phyloP scores from a whole-genome alignment of 2,113 vertebrate genomes.

The Polypterus bichir region DNA sequence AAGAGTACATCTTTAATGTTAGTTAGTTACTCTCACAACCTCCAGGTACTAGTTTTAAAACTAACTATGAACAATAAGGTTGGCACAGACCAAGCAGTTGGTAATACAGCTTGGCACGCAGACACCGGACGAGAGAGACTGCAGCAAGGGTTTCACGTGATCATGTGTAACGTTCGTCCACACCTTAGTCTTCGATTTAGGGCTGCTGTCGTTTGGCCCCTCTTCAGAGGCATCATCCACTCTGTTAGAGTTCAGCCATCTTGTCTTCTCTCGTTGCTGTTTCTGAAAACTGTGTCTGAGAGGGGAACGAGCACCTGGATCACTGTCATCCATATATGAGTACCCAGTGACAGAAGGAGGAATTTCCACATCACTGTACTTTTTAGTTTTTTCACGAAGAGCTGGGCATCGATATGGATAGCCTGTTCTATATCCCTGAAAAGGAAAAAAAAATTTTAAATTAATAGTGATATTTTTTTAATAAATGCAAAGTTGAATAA shows the following conservation, averaged over 20 bases:
- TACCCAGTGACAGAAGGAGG: conserved; percentile 76
- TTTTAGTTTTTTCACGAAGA: conserved; percentile 90
- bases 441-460: background rate
- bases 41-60: conserved; percentile 76
- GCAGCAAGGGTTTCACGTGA: conserved; percentile 99
- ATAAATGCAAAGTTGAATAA: background rate
- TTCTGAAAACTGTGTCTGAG: conserved; percentile 99
- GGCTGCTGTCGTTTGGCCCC: conserved; percentile 82
- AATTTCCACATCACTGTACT: conserved; percentile 83
- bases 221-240: conserved; percentile 82
- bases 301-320: conserved; percentile 87
- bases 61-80: conserved; percentile 99
- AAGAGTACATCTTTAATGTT: background rate
- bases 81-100: conserved; percentile 99
- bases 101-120: conserved; percentile 99
- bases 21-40: conserved; percentile 43
- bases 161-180: conserved; percentile 99
- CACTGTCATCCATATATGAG: conserved; percentile 81
- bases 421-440: conserved; percentile 90
- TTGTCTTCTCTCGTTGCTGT: conserved; percentile 94
- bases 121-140: conserved; percentile 99
- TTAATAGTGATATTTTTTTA: background rate
- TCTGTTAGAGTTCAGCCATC: conserved; percentile 84
- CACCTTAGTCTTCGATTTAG: conserved; percentile 99
- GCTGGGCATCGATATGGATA: conserved; percentile 93